phyloP scores from a whole-genome alignment of 1,140 invertebrate genomes.

The Drosophila sp. region DNA sequence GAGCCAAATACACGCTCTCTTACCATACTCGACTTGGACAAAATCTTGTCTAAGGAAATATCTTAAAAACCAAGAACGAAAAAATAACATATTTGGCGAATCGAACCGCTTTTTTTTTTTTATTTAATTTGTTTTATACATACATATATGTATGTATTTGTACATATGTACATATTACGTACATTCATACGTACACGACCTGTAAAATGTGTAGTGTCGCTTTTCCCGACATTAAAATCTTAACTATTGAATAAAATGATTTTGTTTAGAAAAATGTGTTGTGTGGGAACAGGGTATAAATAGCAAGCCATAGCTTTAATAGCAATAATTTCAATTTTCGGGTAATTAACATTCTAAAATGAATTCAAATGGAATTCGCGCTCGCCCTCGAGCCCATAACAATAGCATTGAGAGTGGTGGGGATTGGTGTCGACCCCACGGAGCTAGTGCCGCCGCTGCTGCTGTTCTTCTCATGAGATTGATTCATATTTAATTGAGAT shows the following conservation, averaged over 20 bases:
- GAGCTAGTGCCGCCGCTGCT: constrained; percentile 55
- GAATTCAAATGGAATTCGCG: not conserved
- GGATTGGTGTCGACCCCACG: constrained; percentile 45
- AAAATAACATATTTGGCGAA: constrained; percentile 2
- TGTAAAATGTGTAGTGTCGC: too few species aligned
- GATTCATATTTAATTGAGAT: constrained; percentile 57
- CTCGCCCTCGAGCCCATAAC: not conserved
- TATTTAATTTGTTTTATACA: too few species aligned
- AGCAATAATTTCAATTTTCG: not conserved
- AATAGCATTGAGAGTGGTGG: not conserved
- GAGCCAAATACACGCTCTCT: constrained; percentile 41
- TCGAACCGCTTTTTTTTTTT: constrained; percentile 12
- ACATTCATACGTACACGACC: too few species aligned
- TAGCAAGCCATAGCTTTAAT: not conserved
- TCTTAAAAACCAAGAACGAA: constrained; percentile 7
- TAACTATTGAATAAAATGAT: not conserved
- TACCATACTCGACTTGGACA: constrained; percentile 26
- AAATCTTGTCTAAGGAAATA: constrained; percentile 20
- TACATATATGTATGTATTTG: too few species aligned
- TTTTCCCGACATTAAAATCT: too few species aligned
- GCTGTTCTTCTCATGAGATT: constrained; percentile 68
- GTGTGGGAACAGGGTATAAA: not conserved
- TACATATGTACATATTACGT: too few species aligned
- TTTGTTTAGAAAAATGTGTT: not conserved
- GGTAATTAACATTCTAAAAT: not conserved